These are phyloP conservation scores for Lepisosteus oculatus DNA, from an alignment of 2,113 vertebrate genomes.

Conservation along the genomic window DNA sequence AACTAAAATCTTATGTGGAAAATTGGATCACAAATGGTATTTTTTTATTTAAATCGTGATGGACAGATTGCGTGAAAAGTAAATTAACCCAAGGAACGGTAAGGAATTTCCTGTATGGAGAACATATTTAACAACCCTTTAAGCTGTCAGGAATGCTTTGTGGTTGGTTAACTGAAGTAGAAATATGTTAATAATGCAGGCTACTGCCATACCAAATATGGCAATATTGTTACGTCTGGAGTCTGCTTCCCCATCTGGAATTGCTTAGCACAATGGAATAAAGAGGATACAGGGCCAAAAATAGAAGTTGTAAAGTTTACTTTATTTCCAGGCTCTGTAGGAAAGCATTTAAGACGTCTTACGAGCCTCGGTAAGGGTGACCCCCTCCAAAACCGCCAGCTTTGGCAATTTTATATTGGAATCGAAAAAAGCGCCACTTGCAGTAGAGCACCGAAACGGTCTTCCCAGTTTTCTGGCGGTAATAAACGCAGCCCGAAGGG, in stretches of 20 bases:
- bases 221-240: conserved; percentile 98
- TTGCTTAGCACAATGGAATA: conserved; percentile 75
- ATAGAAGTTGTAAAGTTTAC: conserved; percentile 66
- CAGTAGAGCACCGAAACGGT: no score
- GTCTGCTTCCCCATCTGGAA: conserved; percentile 93
- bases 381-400: neutral
- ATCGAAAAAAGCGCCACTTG: no score
- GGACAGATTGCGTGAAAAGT: conserved; percentile 88
- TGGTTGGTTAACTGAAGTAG: conserved; percentile 87
- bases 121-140: conserved; percentile 95
- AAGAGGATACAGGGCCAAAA: conserved; percentile 75
- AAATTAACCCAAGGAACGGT: conserved; percentile 72
- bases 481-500: no score
- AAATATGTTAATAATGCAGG: conserved; percentile 98
- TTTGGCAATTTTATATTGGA: no score
- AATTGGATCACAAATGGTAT: conserved; percentile 63
- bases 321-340: conserved; percentile 46
- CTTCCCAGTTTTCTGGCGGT: no score
- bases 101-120: conserved; percentile 90
- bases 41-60: conserved; percentile 69
- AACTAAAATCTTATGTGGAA: conserved; percentile 62
- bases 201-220: conserved; percentile 99
- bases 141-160: conserved; percentile 96
- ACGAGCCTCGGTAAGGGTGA: neutral
- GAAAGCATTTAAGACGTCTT: conserved; percentile 8